These are phyloP conservation scores for Vanessa tameamea DNA, from an alignment of 1,140 invertebrate species.

Conservation along the genomic window DNA sequence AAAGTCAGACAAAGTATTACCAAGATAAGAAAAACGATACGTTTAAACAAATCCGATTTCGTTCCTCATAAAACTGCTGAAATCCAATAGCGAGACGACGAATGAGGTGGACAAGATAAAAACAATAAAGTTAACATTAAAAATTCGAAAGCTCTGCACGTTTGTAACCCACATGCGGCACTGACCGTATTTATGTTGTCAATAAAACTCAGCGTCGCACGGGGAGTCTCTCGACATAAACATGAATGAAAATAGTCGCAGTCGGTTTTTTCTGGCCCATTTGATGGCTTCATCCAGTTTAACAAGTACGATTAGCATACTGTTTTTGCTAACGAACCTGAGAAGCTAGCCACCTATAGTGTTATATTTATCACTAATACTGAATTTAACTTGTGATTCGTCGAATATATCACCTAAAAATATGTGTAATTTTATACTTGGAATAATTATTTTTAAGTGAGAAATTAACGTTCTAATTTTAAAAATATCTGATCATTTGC, in stretches of 20 bases:
- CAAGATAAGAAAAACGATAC: conserved; percentile 5
- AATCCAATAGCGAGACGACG: conserved; percentile 13
- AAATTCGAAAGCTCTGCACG: conserved; percentile 46
- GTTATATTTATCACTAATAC: background rate
- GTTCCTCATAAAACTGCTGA: conserved; percentile 9
- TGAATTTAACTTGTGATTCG: too few relatives aligned
- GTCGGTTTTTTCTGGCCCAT: conserved; percentile 43
- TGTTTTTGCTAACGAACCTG: conserved; percentile 30
- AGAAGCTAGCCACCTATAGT: background rate
- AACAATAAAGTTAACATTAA: conserved; percentile 38
- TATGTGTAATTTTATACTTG: too few relatives aligned
- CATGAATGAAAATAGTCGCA: conserved; percentile 65
- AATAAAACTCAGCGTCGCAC: conserved; percentile 64
- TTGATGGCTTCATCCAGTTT: conserved; percentile 42
- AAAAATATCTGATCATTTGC: too few relatives aligned
- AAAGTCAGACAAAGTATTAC: background rate
- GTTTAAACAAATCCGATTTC: conserved; percentile 2
- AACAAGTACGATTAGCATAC: conserved; percentile 33
- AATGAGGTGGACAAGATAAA: conserved; percentile 28
- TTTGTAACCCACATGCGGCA: conserved; percentile 45
- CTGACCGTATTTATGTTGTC: conserved; percentile 65
- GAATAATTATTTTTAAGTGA: too few relatives aligned
- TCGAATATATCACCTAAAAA: too few relatives aligned
- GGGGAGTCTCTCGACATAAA: conserved; percentile 66
- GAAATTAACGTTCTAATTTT: too few relatives aligned